Conservation (phyloP, 2,888 invertebrate genomes). For the Drosophila prostipennis region DNA sequence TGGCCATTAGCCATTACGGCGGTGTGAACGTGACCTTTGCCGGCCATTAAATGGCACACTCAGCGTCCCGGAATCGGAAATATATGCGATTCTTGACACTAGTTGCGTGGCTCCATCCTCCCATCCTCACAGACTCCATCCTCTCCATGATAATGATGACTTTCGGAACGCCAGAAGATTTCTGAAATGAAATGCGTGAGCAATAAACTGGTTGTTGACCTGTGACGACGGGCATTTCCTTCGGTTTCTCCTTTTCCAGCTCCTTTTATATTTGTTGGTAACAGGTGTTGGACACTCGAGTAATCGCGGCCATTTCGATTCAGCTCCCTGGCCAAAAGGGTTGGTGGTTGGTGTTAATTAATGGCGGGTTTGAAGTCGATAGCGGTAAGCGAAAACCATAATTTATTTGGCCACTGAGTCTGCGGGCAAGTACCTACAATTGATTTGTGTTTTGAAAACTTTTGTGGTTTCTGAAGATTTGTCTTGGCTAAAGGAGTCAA, state of each 20-base stretch:
- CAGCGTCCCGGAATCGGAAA: conserved; percentile 68
- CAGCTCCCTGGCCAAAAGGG: conserved; percentile 27
- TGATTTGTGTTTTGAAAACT: conserved; percentile 29
- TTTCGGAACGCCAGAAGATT: conserved; percentile 32
- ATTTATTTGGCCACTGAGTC: conserved; percentile 31
- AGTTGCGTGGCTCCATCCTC: conserved; percentile 55
- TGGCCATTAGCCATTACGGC: conserved; percentile 74
- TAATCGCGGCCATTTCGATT: conserved; percentile 32
- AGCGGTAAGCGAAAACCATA: conserved; percentile 39
- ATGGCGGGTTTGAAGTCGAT: conserved; percentile 35
- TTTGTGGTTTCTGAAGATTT: conserved; percentile 1
- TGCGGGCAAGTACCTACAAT: conserved; percentile 16
- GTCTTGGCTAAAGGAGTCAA: not conserved
- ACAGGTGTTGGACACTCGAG: conserved; percentile 36
- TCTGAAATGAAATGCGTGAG: conserved; percentile 47
- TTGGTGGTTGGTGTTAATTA: conserved; percentile 43
- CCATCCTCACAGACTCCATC: not conserved
- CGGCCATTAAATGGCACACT: conserved; percentile 82
- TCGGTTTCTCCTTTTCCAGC: not conserved
- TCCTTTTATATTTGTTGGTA: conserved; percentile 40
- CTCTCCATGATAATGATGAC: conserved; percentile 27
- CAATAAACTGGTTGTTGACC: conserved; percentile 51
- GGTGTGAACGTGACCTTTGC: conserved; percentile 82
- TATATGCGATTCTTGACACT: conserved; percentile 83
- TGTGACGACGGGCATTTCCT: conserved; percentile 22